A percentile compares a stretch with the other conserved stretches of the same genome.
These are phyloP conservation scores for Pachyramphus minor DNA, from an alignment of 2,113 vertebrate species.

Conservation along the genomic window DNA sequence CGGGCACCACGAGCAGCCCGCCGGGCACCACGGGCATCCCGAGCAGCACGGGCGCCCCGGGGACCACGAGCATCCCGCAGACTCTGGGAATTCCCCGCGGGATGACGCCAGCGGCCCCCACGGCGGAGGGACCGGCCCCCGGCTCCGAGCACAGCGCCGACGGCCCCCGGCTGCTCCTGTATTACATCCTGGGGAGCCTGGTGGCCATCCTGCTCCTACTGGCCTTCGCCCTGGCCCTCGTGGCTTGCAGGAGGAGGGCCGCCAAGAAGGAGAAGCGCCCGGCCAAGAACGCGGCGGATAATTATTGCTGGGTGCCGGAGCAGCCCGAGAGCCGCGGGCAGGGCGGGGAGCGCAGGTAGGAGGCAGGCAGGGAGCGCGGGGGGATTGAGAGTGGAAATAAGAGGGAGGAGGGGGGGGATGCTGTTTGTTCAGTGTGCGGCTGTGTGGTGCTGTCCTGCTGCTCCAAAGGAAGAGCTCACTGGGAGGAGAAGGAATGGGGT, in stretches of 20 bases:
- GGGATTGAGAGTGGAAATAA: fast-evolving
- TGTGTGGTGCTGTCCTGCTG: background rate
- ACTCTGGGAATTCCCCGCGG: background rate
- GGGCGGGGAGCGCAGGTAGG: constrained; percentile 62
- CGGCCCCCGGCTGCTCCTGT: constrained; percentile 66
- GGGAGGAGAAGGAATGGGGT: background rate
- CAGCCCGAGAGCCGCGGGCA: constrained; percentile 23
- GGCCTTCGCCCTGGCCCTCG: constrained; percentile 62
- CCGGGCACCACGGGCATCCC: background rate
- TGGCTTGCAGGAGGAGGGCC: constrained; percentile 62
- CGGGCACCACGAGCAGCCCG: background rate
- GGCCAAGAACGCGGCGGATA: constrained; percentile 56
- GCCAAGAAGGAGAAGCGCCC: constrained; percentile 39
- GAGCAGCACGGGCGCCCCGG: fast-evolving
- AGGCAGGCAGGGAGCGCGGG: background rate
- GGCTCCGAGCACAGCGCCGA: background rate
- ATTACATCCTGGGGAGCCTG: constrained; percentile 73
- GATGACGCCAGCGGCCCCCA: background rate
- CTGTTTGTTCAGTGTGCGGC: background rate
- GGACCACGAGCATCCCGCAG: background rate
- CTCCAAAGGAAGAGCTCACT: background rate
- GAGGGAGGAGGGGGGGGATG: background rate
- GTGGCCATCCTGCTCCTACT: constrained; percentile 68
- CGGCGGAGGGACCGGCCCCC: fast-evolving
- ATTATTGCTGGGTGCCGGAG: constrained; percentile 76